These are phyloP conservation scores for Orthonyx spaldingii DNA, from an alignment of 2,113 vertebrate species.

Conservation along the genomic window DNA sequence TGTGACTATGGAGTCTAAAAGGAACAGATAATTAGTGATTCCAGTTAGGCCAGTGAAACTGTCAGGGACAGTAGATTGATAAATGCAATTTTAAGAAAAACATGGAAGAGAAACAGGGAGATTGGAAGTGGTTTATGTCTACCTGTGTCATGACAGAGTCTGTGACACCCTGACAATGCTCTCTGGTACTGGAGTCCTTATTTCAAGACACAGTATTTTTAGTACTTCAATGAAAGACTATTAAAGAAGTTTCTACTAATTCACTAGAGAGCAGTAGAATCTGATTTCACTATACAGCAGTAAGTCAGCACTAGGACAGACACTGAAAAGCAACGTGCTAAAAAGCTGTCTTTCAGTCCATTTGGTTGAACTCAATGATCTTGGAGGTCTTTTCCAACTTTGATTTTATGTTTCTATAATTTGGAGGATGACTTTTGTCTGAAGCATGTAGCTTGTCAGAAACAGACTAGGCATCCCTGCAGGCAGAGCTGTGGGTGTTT, in stretches of 20 bases:
- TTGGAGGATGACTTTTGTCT: neutral
- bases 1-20: neutral
- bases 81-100: neutral
- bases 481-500: neutral
- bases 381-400: neutral
- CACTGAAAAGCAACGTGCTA: neutral
- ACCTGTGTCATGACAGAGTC: neutral
- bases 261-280: neutral
- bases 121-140: neutral
- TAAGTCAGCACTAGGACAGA: neutral
- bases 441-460: neutral
- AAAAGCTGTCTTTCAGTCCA: neutral
- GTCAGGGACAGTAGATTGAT: neutral
- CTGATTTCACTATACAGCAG: neutral
- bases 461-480: neutral
- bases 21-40: neutral
- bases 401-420: neutral
- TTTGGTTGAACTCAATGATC: too few relatives aligned
- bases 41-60: neutral
- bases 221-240: neutral
- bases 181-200: neutral
- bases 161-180: neutral
- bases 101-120: neutral
- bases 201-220: neutral
- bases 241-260: neutral